Evolutionary conservation across 2,888 invertebrate species (phyloP), one percentile per base, ranked within the genome.

Genomic region (Lasius fuliginosus): DNA sequence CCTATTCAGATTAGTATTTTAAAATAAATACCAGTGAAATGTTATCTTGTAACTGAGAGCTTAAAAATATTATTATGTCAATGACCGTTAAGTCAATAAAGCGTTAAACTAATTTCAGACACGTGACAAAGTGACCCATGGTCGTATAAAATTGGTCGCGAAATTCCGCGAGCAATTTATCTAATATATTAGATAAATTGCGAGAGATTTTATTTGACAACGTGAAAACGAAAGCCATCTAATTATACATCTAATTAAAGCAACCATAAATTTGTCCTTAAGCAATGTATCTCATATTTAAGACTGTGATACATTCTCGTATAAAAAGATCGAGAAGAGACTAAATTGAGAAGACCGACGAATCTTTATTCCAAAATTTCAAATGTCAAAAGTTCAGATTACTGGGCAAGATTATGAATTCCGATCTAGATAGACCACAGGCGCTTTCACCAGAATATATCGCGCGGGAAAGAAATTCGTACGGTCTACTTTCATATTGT

Each of bases 371-470:
- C 36, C 12, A 49, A 75, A 11, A 62, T 46, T 23, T 9, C 23
- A 56, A 73, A 58, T 71, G 58, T 58, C 12, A 58, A n/a, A 53
- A n/a, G 49, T 3, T 23, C 15, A 62, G 27, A 46, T 49, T 12
- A 11, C 23, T 36, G 27, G 11, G n/a, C 27, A 3, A 60, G 3
- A 5, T 62, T 33, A 5, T 62, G 33, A 76, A 40, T 58, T 36
- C 8, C 2, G 4, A 46, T 33, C 8, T 53, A 33, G 27, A 68
- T n/a, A 68, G 36, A n/a, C 8, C 6, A 12, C n/a, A 9, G 27
- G 42, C 23, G 2, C 53, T 67, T 53, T 77, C 56, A 56, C 40
- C 56, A 67, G n/a, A 40, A 77, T 11, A 77, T 11, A 36, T 68
- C n/a, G 18, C 2, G 27, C 8, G 18, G 56, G 27, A 76, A 65